Evolutionary conservation across 2,797 vertebrate species (phyloP).

Genomic region (Microctenopoma stevenorrisi): DNA sequence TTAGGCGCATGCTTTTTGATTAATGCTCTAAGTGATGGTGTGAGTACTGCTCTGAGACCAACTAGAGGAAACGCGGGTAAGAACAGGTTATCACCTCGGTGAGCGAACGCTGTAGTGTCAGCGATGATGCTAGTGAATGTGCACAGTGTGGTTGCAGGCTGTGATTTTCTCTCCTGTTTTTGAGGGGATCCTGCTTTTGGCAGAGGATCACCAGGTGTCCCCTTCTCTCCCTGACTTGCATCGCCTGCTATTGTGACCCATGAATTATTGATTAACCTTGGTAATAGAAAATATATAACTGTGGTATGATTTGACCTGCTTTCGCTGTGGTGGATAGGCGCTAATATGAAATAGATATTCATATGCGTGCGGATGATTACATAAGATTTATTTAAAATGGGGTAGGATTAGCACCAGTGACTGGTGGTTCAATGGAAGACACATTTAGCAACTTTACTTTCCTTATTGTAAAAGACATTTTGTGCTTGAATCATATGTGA

Average conservation of each 20-base stretch:
- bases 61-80: slow-evolving; percentile 70
- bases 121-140: slow-evolving; percentile 35
- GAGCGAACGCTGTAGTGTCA: slow-evolving; percentile 82
- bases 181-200: slow-evolving; percentile 59
- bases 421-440: slow-evolving; percentile 22
- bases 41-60: slow-evolving; percentile 87
- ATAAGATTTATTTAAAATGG: slow-evolving; percentile 51
- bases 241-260: slow-evolving; percentile 81
- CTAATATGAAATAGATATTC: slow-evolving; percentile 71
- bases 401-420: slow-evolving; percentile 24
- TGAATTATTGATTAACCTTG: slow-evolving; percentile 86
- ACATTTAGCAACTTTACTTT: neutral
- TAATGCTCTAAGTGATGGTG: slow-evolving; percentile 92
- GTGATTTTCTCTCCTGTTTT: slow-evolving; percentile 78
- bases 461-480: slow-evolving; percentile 3
- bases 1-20: slow-evolving; percentile 89
- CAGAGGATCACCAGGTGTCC: slow-evolving; percentile 67
- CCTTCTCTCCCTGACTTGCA: slow-evolving; percentile 41
- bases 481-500: slow-evolving; percentile 6
- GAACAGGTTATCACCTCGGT: slow-evolving; percentile 87
- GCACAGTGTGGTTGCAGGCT: slow-evolving; percentile 54
- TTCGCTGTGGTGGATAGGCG: slow-evolving; percentile 67
- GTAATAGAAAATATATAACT: slow-evolving; percentile 86
- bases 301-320: slow-evolving; percentile 76
- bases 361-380: slow-evolving; percentile 61